These are phyloP conservation scores for Dicycla oo DNA, from an alignment of 2,888 invertebrate species.

Conservation along the genomic window DNA sequence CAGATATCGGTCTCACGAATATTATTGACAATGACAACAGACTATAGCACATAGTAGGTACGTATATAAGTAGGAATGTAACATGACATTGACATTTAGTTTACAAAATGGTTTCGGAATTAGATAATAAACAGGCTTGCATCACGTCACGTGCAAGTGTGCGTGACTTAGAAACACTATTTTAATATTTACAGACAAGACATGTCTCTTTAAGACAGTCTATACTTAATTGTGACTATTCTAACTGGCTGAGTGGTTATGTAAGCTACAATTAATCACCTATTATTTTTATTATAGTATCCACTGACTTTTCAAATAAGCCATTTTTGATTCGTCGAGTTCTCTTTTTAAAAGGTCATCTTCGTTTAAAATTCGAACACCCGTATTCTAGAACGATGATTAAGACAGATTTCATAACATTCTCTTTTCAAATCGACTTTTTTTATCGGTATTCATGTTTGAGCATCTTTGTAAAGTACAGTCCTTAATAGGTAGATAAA, in stretches of 20 bases:
- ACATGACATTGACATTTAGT: constrained; percentile 61
- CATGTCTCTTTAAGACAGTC: constrained; percentile 2
- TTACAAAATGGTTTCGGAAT: constrained; percentile 51
- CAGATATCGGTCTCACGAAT: constrained; percentile 48
- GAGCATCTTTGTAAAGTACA: not conserved
- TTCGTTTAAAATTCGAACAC: not conserved
- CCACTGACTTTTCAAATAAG: no score
- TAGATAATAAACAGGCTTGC: constrained; percentile 45
- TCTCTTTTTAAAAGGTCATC: not conserved
- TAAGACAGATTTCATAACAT: not conserved
- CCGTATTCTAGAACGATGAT: not conserved
- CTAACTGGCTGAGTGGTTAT: constrained; percentile 7
- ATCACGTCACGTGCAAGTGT: constrained; percentile 46
- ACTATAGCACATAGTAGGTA: constrained; percentile 24
- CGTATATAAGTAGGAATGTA: constrained; percentile 16
- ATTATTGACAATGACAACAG: constrained; percentile 42
- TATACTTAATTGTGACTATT: constrained; percentile 9
- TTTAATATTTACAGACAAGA: constrained; percentile 31
- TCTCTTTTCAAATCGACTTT: not conserved
- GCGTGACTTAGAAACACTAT: constrained; percentile 55
- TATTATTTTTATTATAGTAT: not conserved
- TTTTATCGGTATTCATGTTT: not conserved
- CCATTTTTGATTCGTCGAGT: no score
- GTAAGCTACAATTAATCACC: constrained; percentile 1
- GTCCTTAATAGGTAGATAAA: not conserved